Base-by-base conservation (phyloP, 2,113 vertebrate species). In the Hirundichthys speculiger region DNA sequence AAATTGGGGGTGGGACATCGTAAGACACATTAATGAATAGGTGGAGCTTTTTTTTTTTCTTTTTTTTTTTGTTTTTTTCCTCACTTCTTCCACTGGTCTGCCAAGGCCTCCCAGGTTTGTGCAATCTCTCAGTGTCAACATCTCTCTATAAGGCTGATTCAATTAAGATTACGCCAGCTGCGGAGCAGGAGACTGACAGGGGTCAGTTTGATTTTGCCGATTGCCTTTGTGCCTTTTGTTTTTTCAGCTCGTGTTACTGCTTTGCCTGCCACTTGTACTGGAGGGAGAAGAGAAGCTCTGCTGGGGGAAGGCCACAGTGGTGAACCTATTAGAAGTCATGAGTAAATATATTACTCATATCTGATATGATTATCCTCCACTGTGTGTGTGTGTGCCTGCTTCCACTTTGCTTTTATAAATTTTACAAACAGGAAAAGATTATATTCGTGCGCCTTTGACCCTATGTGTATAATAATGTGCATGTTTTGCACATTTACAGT, bases 61-160 rank as follows among this genome's bases (percentile, higher is more conserved):
- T 30, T 38, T 42, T n/a, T 53, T 62, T 56, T 69, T 75, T 75
- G 87, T 77, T 64, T 64, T 40, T 67, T 10, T 9, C 1, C 89
- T 82, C 87, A 86, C 90, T 89, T 83, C 90, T 88, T 84, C 78
- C 66, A 51, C 68, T 92, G 90, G 92, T 92, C 93, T 92, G 93
- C 92, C 87, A 88, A 92, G 95, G 94, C 95, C 95, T 96, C 93
- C 95, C 94, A 94, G 94, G 93, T 95, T 94, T 90, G 84, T 94
- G 93, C 93, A 94, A 99, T 99, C 94, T 94, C 95, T 98, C 94
- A 97, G 93, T 98, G 98, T 98, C 96, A 97, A 94, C 95, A 93
- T 92, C 91, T 89, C 90, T 95, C 89, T 91, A 90, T 67, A 90
- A 96, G 94, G 95, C 96, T 95, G 97, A 98, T 98, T 98, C 96